phyloP scores from a whole-genome alignment of 2,113 vertebrate species.

The Gobiocypris rarus region DNA sequence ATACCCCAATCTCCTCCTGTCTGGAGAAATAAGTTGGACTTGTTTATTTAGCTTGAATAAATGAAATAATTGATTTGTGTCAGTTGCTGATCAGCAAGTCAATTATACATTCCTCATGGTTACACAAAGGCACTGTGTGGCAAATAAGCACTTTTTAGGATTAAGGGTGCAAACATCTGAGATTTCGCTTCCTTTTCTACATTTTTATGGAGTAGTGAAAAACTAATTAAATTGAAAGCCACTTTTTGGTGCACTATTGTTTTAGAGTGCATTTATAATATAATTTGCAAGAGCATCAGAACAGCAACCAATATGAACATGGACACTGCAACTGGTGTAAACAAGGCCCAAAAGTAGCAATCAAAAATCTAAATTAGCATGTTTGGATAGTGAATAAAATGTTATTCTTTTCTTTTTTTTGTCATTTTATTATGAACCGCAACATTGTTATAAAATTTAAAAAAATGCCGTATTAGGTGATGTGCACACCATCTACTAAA shows the following conservation, averaged over 20 bases:
- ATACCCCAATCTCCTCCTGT: background rate
- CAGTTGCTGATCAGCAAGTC: constrained; percentile 10
- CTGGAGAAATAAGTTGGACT: constrained; percentile 6
- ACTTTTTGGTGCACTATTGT: background rate
- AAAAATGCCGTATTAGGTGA: background rate
- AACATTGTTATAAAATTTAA: background rate
- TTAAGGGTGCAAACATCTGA: background rate
- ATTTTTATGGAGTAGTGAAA: constrained; percentile 4
- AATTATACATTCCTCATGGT: background rate
- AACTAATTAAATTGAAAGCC: background rate
- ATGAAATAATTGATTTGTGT: constrained; percentile 12
- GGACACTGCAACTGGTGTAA: background rate
- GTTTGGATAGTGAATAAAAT: background rate
- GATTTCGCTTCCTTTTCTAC: background rate
- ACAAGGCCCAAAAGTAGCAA: background rate
- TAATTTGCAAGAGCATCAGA: background rate
- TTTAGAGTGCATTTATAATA: background rate
- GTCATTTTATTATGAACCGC: background rate
- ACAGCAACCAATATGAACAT: background rate
- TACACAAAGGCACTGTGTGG: background rate
- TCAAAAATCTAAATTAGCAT: background rate
- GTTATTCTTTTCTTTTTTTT: too few relatives aligned
- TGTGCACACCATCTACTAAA: background rate
- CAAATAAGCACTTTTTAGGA: background rate
- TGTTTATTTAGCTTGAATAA: constrained; percentile 26